Percentiles rank a stretch among this genome's conserved stretches.
Evolutionary conservation across 2,797 vertebrate species (phyloP).

Genomic region (Caiman crocodilus): DNA sequence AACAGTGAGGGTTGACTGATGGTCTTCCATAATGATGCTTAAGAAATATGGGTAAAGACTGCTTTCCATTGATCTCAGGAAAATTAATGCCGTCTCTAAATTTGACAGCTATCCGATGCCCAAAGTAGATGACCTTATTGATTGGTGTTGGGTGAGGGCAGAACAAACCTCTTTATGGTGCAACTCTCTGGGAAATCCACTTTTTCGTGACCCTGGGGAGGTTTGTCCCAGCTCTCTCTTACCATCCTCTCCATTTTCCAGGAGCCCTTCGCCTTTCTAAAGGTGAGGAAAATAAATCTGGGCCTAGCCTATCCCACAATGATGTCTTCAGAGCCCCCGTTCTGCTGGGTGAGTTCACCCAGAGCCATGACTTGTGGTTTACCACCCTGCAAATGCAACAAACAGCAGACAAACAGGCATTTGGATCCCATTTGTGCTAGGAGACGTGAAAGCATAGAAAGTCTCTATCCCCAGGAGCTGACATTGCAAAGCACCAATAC

Average conservation of each 20-base stretch:
- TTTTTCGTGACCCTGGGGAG: rapidly evolving
- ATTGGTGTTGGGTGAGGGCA: rapidly evolving
- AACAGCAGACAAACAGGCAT: not conserved
- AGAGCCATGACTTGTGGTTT: not conserved
- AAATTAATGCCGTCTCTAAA: not conserved
- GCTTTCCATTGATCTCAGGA: not conserved
- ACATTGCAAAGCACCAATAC: not conserved
- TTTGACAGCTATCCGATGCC: not conserved
- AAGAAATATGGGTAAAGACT: not conserved
- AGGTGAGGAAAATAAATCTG: not conserved
- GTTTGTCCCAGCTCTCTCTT: not conserved
- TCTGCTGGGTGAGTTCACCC: not conserved
- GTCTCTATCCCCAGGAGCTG: not conserved
- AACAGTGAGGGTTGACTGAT: not conserved
- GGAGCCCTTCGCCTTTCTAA: not conserved
- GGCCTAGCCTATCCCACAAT: not conserved
- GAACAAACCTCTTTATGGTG: not conserved
- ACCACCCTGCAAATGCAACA: not conserved
- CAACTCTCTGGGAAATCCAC: not conserved
- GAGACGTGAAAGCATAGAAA: rapidly evolving
- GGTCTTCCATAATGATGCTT: not conserved
- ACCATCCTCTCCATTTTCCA: not conserved
- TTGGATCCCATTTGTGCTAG: not conserved
- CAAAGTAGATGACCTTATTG: not conserved
- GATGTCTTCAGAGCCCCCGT: not conserved